Base-by-base conservation (phyloP, 2,888 invertebrate species). In the Creontiades dilutus region DNA sequence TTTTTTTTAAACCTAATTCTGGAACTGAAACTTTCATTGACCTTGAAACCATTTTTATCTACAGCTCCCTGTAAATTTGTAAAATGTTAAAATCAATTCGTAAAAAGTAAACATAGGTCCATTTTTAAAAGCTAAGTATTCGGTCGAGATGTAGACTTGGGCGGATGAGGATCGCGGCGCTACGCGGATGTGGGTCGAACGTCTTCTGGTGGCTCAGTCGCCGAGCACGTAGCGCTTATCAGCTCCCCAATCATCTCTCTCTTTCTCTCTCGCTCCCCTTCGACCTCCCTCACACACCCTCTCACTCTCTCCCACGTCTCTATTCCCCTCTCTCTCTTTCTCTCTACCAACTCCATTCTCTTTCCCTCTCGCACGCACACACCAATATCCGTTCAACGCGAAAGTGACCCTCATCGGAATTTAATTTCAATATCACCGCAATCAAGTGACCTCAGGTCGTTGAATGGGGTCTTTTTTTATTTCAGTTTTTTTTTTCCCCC, bases 341-440 rank as follows among this genome's bases (percentile, higher is more conserved):
- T 37, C 2, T 7, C 37, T 37, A 4, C 37, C 7, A 7, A 37
- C 7, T 7, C 16, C 19, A n/a, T 57, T n/a, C n/a, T n/a, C 57
- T 57, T 7, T 37, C 37, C 7, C 7, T 37, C 37, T 37, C 37
- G 3, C 37, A 4, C 37, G 7, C 37, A 7, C 37, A 7, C 37
- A 37, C 37, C 37, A 37, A 37, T n/a, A n/a, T 57, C 57, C 57
- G n/a, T 57, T 7, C 16, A 5, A 57, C 19, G n/a, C 57, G 57
- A 57, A 57, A 57, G n/a, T 57, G n/a, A 16, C 57, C 57, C 57
- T 57, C 16, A 23, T 68, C 68, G 68, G n/a, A 7, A n/a, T 57
- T 57, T 57, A 57, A 57, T 57, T 37, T 57, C n/a, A 68, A 68
- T 68, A 68, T 68, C 23, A 27, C 68, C 68, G 68, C 57, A 57